Evolutionary conservation across 2,113 vertebrate genomes (phyloP).

Genomic region (Poecilia latipinna): DNA sequence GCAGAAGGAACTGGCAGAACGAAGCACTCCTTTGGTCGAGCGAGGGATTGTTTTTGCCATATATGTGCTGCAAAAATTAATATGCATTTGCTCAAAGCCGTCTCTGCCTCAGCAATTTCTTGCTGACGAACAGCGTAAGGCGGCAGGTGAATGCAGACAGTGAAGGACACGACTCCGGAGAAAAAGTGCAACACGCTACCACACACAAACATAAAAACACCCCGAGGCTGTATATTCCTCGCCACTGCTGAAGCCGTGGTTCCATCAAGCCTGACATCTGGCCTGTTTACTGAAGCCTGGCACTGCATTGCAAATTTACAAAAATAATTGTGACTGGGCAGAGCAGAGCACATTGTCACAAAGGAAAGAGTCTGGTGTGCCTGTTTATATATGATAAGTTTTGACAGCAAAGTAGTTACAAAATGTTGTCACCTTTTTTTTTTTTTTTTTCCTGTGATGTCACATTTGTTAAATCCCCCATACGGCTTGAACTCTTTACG

Average conservation of each 20-base stretch:
- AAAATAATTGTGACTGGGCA: constrained; percentile 41
- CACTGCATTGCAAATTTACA: constrained; percentile 42
- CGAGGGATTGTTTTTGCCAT: constrained; percentile 49
- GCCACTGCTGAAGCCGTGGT: constrained; percentile 38
- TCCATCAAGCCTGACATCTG: constrained; percentile 46
- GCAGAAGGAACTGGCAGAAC: constrained; percentile 23
- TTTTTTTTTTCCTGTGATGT: constrained; percentile 7
- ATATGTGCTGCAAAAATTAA: constrained; percentile 59
- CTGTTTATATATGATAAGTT: background rate
- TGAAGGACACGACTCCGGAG: constrained; percentile 68
- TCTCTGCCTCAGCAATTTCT: constrained; percentile 58
- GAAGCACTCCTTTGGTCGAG: constrained; percentile 25
- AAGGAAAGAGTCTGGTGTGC: constrained; percentile 9
- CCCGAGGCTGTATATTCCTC: constrained; percentile 58
- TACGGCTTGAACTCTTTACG: constrained; percentile 9
- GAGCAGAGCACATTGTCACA: constrained; percentile 23
- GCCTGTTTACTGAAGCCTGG: constrained; percentile 51
- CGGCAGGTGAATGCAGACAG: constrained; percentile 66
- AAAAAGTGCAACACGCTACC: constrained; percentile 28
- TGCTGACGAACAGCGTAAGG: constrained; percentile 62
- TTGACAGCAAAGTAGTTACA: constrained; percentile 20
- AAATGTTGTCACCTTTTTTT: constrained; percentile 20
- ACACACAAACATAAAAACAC: constrained; percentile 46
- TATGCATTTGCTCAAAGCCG: constrained; percentile 71
- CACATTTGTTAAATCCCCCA: constrained; percentile 25